Base-by-base conservation (phyloP, 2,888 invertebrate genomes). In the Neuroscelio doddi region DNA sequence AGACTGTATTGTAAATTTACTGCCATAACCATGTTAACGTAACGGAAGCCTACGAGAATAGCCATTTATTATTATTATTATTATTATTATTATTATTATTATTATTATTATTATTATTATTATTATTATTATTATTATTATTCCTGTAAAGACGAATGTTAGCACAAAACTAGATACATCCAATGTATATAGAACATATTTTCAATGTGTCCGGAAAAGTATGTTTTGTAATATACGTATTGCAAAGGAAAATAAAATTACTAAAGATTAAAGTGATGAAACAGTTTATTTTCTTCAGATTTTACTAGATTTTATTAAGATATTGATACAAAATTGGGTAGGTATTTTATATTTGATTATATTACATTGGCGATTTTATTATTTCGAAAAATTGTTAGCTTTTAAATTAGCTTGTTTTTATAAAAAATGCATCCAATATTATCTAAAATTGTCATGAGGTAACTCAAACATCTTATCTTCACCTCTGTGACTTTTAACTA, bases 161-260 rank as follows among this genome's bases (percentile, higher is more conserved):
- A 75, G 72, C 69, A 72, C 69, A 70, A 71, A 72, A 67, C 71
- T 73, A 78, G 75, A 69, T 76, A 79, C 79, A 82, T 80, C 80
- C 80, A 74, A 77, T 83, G 83, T 84, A 84, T 77, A 84, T 83
- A 84, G 79, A 83, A 73, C 81, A 83, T 83, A 84, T 83, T 83
- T 83, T 83, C 80, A 83, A 82, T 83, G 83, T 83, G 81, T 83
- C 82, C 79, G 80, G 72, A 82, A 83, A 83, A 81, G 82, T 83
- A 84, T 83, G 83, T 83, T 84, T 84, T 84, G 83, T 84, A 84
- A 83, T 82, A 83, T 83, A 84, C 81, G 81, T 77, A 83, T 81
- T 82, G 80, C 80, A 77, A 80, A 78, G 76, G 74, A 78, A 78
- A 81, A 80, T 80, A 83, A 83, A 83, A 80, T 79, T 72, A 82